Percentiles rank a stretch among this genome's conserved stretches.
Conservation (phyloP, 37 sponge, comb jelly and placozoan species). For the Oscarella lobularis region DNA sequence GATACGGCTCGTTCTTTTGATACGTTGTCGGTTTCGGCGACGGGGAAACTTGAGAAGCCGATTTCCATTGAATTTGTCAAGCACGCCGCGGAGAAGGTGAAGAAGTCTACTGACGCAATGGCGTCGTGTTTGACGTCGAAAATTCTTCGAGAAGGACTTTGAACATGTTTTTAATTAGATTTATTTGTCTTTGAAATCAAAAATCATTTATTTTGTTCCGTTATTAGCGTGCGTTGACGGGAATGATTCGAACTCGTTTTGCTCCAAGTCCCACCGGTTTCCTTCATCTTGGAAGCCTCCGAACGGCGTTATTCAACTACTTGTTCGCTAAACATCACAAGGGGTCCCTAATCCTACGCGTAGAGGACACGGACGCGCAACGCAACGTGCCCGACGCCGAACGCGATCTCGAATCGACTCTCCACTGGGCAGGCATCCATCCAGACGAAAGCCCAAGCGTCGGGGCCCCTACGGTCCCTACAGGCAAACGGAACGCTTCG, state of each 20-base stretch:
- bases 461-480: constrained; percentile 5
- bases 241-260: constrained; percentile 1
- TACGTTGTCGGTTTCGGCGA: neutral
- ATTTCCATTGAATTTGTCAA: neutral
- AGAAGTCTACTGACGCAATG: neutral
- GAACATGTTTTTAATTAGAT: no score
- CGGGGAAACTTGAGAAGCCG: neutral
- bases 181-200: no score
- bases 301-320: constrained; percentile 13
- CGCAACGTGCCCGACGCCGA: neutral
- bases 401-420: neutral
- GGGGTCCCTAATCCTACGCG: constrained; percentile 4
- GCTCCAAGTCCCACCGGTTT: constrained; percentile 7
- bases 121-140: neutral
- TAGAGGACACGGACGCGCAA: constrained; percentile 12
- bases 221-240: neutral
- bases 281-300: constrained; percentile 6
- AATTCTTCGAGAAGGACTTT: no score
- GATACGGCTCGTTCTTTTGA: neutral
- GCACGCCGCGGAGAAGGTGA: neutral
- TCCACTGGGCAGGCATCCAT: constrained; percentile 4
- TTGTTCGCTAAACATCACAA: neutral
- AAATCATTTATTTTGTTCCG: no score
- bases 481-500: neutral
- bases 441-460: constrained; percentile 3